phyloP scores from a whole-genome alignment of 2,797 vertebrate species.

The Pelodytes ibericus region DNA sequence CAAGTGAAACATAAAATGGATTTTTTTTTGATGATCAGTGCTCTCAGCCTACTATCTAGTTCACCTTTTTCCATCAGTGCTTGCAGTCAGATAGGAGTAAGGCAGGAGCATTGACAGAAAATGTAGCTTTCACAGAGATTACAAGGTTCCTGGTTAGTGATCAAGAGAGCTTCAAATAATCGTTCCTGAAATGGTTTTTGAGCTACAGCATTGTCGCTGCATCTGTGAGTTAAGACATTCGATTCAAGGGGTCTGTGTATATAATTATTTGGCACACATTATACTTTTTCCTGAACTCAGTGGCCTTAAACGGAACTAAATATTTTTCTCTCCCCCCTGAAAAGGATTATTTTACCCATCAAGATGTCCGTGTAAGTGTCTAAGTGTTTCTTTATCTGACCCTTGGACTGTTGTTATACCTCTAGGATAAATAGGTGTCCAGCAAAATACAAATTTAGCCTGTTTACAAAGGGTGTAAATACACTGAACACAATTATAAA shows the following conservation, averaged over 20 bases:
- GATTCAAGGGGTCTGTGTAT: not conserved
- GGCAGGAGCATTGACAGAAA: constrained; percentile 3
- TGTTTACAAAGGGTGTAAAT: too few species aligned
- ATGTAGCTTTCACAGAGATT: constrained; percentile 1
- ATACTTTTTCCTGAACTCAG: not conserved
- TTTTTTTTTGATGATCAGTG: not conserved
- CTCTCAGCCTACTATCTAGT: not conserved
- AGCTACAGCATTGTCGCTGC: not conserved
- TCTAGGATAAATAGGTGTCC: too few species aligned
- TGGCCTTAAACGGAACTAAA: too few species aligned
- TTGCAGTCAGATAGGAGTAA: not conserved
- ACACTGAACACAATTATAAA: too few species aligned
- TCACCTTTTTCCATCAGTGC: not conserved
- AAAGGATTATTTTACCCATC: too few species aligned
- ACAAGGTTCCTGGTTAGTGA: constrained; percentile 12
- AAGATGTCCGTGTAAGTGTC: too few species aligned
- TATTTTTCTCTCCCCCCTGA: too few species aligned
- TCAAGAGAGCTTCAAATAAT: not conserved
- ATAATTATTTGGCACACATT: not conserved
- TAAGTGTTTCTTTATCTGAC: too few species aligned
- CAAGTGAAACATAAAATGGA: too few species aligned
- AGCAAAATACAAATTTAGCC: too few species aligned
- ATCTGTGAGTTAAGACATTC: not conserved
- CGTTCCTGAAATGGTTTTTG: constrained; percentile 1
- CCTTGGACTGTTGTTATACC: too few species aligned